These are phyloP conservation scores for Drosophila flavopinicola DNA, from an alignment of 2,888 invertebrate genomes.

Conservation along the genomic window DNA sequence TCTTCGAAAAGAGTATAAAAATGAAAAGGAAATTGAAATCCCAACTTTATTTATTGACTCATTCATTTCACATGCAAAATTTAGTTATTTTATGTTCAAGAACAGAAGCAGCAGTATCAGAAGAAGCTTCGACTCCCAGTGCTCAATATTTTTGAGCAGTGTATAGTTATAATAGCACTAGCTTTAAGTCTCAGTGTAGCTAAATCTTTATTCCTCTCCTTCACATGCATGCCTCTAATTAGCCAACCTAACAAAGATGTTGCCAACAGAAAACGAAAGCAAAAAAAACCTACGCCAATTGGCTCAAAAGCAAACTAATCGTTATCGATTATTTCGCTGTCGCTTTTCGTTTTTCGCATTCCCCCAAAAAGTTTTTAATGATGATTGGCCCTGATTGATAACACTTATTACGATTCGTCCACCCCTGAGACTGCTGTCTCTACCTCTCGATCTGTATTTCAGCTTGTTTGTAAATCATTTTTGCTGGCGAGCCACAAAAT, in stretches of 20 bases:
- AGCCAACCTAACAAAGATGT: slow-evolving; percentile 24
- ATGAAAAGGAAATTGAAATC: too few species aligned
- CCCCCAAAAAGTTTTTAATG: slow-evolving; percentile 62
- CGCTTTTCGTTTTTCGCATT: slow-evolving; percentile 23
- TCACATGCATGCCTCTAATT: slow-evolving; percentile 36
- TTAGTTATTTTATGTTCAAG: neutral
- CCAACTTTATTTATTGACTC: too few species aligned
- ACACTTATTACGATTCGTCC: slow-evolving; percentile 41
- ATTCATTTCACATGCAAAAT: neutral
- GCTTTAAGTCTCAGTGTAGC: slow-evolving; percentile 2
- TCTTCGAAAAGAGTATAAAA: too few species aligned
- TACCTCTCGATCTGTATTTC: neutral
- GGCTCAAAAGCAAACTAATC: slow-evolving; percentile 26
- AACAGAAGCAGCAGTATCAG: too few species aligned
- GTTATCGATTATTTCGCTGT: slow-evolving; percentile 44
- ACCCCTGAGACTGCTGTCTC: slow-evolving; percentile 4
- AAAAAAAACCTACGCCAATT: slow-evolving; percentile 32
- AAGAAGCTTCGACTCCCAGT: too few species aligned
- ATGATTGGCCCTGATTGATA: slow-evolving; percentile 74
- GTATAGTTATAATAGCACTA: too few species aligned
- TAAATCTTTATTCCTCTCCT: slow-evolving; percentile 1
- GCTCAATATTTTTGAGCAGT: too few species aligned
- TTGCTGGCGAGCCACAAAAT: slow-evolving; percentile 46
- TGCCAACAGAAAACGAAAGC: slow-evolving; percentile 41
- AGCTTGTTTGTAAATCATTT: slow-evolving; percentile 26